A percentile compares a stretch with the other conserved stretches of the same genome.
phyloP scores from a whole-genome alignment of 2,888 invertebrate genomes.

The Nemotelus nigrinus region DNA sequence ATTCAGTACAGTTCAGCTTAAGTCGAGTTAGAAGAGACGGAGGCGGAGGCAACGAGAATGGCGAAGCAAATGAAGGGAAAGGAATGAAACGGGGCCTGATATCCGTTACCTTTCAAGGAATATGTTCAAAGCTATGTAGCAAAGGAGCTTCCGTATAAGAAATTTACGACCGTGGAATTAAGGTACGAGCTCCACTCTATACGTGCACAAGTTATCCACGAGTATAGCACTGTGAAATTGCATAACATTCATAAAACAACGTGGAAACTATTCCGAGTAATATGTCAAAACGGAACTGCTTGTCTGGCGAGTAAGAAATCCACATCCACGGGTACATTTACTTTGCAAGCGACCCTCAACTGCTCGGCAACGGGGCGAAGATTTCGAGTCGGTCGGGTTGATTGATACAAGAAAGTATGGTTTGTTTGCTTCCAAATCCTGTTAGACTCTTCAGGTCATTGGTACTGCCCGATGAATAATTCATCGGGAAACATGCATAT shows the following conservation, averaged over 20 bases:
- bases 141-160: conserved; percentile 38
- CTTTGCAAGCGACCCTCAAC: background rate
- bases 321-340: conserved; percentile 5
- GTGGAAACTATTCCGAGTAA: conserved; percentile 33
- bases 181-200: conserved; percentile 13
- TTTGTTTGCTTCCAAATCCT: conserved; percentile 54
- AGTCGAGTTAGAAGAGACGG: background rate
- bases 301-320: conserved; percentile 27
- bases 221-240: conserved; percentile 32
- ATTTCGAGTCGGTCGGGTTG: conserved; percentile 48
- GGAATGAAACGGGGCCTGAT: conserved; percentile 33
- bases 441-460: conserved; percentile 29
- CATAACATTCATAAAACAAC: conserved; percentile 37
- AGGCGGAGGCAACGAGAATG: too few species aligned
- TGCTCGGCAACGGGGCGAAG: background rate
- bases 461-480: conserved; percentile 63
- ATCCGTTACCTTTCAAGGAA: conserved; percentile 36
- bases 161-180: conserved; percentile 40
- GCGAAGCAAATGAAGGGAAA: conserved; percentile 9
- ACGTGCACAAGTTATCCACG: background rate
- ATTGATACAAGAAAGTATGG: conserved; percentile 48
- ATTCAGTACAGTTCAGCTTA: background rate
- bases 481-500: conserved; percentile 63
- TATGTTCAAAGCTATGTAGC: conserved; percentile 33
- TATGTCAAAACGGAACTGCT: conserved; percentile 32